Evolutionary conservation across 2,113 vertebrate genomes (phyloP), one percentile per base, ranked within the genome.

Genomic region (Ptilonorhynchus violaceus): DNA sequence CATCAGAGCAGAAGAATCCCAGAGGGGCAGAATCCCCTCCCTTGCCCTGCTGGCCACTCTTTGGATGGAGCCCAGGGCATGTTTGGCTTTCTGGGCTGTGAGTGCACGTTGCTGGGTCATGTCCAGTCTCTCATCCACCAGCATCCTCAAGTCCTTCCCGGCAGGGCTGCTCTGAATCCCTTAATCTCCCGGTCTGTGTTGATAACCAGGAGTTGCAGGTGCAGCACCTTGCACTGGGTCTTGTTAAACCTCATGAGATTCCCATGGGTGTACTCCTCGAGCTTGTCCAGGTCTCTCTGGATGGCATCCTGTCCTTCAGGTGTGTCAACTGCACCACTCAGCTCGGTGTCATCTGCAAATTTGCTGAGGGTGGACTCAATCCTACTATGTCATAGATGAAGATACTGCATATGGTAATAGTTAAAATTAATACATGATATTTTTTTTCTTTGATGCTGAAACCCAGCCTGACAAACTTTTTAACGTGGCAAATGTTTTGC

Each of bases 21-120:
- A 78, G 35, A 84, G 33, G 28, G 37, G 6, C 28, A 78, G 42
- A 67, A 73, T 86, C 27, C 7, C 15, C 22, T 63, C 49, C 37
- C 22, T 63, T 0, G 1, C 13, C n/a, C 17, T 52, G 44, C 53
- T 86, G 70, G 12, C 17, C 35, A 0, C 22, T 62, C 41, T 62
- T 19, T 83, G 56, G 63, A 7, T 55, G 47, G 47, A 76, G 79
- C 25, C n/a, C 4, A 15, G 78, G 17, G 19, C 41, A 62, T 0
- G 0, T 55, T 20, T 76, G 47, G 24, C 31, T 47, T 5, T 83
- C 53, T 69, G 55, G 21, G n/a, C 78, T 4, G 24, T 12, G 24
- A 41, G 55, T 2, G 41, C n/a, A 1, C 17, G 3, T 41, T 12
- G 30, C 47, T 10, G 7, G 47, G 9, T 47, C 41, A 1, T 55